phyloP scores from a whole-genome alignment of 1,140 invertebrate genomes.

The Drosophila sechellia region DNA sequence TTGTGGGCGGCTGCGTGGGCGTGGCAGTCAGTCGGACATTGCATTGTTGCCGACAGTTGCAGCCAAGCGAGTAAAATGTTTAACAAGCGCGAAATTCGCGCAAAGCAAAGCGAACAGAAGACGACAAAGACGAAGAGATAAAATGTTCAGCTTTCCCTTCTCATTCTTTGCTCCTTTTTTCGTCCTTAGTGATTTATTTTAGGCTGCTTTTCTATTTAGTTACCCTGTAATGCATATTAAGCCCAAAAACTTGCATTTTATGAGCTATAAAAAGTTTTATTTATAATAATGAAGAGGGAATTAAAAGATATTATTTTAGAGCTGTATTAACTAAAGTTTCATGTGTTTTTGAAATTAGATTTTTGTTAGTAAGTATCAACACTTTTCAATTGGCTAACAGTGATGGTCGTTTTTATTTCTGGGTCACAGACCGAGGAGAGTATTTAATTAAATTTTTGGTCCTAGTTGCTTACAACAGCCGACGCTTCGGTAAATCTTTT shows the following conservation, averaged over 20 bases:
- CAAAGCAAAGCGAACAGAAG: slow-evolving; percentile 38
- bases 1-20: background rate
- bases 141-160: slow-evolving; percentile 23
- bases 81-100: slow-evolving; percentile 72
- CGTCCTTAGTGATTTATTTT: slow-evolving; percentile 40
- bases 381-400: background rate
- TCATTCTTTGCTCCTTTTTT: slow-evolving; percentile 1
- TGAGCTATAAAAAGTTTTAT: background rate
- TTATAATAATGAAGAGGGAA: no score
- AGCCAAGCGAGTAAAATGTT: slow-evolving; percentile 71
- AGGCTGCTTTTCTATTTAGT: slow-evolving; percentile 11
- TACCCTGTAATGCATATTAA: slow-evolving; percentile 1
- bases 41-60: slow-evolving; percentile 71
- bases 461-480: slow-evolving; percentile 42
- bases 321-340: no score
- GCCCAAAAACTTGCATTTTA: background rate
- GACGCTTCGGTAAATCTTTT: slow-evolving; percentile 58
- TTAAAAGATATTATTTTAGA: no score
- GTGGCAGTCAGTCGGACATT: slow-evolving; percentile 47
- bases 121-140: slow-evolving; percentile 48
- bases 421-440: slow-evolving; percentile 31
- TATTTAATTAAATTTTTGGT: slow-evolving; percentile 73
- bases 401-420: slow-evolving; percentile 1
- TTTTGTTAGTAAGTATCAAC: slow-evolving; percentile 1
- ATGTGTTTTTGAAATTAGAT: background rate